These are phyloP conservation scores for Cavia aperea DNA, from an alignment of 2,113 vertebrate genomes.

Conservation along the genomic window DNA sequence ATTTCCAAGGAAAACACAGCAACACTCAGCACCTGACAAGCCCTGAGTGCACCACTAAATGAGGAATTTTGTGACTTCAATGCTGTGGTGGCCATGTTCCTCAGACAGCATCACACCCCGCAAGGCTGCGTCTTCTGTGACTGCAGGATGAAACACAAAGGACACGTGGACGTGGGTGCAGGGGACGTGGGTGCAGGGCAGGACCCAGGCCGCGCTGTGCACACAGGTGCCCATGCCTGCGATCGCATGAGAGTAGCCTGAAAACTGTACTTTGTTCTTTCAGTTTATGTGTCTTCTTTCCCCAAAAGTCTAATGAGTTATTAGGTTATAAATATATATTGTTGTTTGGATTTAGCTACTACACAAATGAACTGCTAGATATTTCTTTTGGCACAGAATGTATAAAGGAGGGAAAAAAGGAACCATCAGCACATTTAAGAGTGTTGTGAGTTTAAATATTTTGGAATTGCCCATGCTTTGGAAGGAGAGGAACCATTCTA, in stretches of 20 bases:
- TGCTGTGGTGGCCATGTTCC: background rate
- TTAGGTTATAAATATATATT: background rate
- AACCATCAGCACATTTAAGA: background rate
- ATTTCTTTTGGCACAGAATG: background rate
- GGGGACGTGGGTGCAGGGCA: background rate
- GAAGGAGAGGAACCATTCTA: background rate
- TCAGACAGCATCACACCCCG: background rate
- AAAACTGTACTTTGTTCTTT: conserved; percentile 22
- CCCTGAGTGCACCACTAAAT: background rate
- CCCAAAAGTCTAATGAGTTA: background rate
- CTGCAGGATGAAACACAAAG: background rate
- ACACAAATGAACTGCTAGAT: background rate
- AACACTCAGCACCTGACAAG: background rate
- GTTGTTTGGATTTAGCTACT: conserved; percentile 28
- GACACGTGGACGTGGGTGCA: background rate
- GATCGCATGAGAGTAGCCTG: background rate
- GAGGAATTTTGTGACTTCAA: background rate
- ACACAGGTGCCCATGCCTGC: conserved; percentile 6
- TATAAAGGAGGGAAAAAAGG: background rate
- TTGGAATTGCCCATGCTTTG: background rate
- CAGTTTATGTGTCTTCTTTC: background rate
- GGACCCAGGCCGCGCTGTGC: background rate
- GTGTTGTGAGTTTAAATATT: background rate
- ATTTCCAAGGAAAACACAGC: background rate
- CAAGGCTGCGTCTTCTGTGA: background rate